Evolutionary conservation across 2,888 invertebrate genomes (phyloP).

Genomic region (Cryptocephalus moraei): DNA sequence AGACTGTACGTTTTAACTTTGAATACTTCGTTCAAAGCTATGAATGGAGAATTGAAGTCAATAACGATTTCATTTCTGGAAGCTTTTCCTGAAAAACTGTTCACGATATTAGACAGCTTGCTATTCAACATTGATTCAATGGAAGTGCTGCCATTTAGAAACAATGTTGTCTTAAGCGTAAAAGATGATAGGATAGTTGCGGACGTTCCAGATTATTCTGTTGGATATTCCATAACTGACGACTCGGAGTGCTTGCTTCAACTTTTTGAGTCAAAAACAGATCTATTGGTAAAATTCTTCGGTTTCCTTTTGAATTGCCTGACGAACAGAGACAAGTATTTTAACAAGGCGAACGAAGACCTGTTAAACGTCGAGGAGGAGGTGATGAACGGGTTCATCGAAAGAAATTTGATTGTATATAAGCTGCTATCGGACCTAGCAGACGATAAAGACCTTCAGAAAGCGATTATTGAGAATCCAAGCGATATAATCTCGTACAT

Average conservation of each 20-base stretch:
- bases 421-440: constrained; percentile 44
- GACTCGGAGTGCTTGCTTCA: constrained; percentile 30
- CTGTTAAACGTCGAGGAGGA: constrained; percentile 37
- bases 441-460: constrained; percentile 38
- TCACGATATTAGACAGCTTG: constrained; percentile 27
- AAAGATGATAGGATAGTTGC: constrained; percentile 17
- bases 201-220: constrained; percentile 13
- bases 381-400: constrained; percentile 24
- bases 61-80: constrained; percentile 22
- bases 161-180: constrained; percentile 23
- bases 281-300: constrained; percentile 32
- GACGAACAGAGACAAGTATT: constrained; percentile 25
- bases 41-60: constrained; percentile 30
- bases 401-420: constrained; percentile 40
- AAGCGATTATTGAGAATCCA: constrained; percentile 39
- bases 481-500: constrained; percentile 41
- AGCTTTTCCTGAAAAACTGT: constrained; percentile 15
- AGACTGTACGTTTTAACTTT: constrained; percentile 34
- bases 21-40: constrained; percentile 19
- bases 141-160: constrained; percentile 21
- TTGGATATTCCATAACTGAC: constrained; percentile 21
- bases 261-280: constrained; percentile 25
- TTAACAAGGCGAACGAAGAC: constrained; percentile 26
- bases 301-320: constrained; percentile 35
- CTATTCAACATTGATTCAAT: constrained; percentile 26